Percentiles rank a stretch among this genome's conserved stretches.
phyloP scores from a whole-genome alignment of 2,888 invertebrate species.

The Zygogramma bicolorata region DNA sequence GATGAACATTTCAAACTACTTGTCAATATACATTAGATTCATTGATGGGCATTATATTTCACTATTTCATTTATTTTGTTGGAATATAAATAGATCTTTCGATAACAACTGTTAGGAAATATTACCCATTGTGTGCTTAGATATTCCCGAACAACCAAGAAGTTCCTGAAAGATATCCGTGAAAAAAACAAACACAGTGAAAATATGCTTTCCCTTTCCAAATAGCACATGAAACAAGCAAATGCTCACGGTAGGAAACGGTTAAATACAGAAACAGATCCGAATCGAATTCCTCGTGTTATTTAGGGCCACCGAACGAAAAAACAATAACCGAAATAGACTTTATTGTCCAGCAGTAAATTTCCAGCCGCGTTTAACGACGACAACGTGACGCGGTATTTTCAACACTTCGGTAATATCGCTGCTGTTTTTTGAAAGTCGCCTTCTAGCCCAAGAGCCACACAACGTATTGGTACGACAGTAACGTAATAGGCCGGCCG shows the following conservation, averaged over 20 bases:
- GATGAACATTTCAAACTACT: no score
- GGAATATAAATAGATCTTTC: no score
- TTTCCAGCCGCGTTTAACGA: conserved; percentile 1
- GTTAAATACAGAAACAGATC: neutral
- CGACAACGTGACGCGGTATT: conserved; percentile 1
- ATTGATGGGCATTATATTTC: no score
- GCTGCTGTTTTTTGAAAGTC: neutral
- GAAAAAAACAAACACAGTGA: neutral
- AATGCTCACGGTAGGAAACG: neutral
- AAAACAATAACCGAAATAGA: conserved; percentile 9
- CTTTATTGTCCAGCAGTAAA: conserved; percentile 4
- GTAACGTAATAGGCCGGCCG: no score
- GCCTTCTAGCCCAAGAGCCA: neutral
- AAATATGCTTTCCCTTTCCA: neutral
- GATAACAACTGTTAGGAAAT: no score
- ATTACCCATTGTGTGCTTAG: neutral
- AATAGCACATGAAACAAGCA: neutral
- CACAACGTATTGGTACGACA: no score
- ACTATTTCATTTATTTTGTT: no score
- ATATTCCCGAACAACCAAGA: neutral
- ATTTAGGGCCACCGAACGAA: conserved; percentile 2
- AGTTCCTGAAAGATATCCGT: neutral
- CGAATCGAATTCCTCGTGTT: conserved; percentile 2
- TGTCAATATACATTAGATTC: no score
- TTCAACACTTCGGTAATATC: conserved; percentile 2